Conservation (phyloP, 2,797 vertebrate genomes). For the Lindbergichthys nudifrons region DNA sequence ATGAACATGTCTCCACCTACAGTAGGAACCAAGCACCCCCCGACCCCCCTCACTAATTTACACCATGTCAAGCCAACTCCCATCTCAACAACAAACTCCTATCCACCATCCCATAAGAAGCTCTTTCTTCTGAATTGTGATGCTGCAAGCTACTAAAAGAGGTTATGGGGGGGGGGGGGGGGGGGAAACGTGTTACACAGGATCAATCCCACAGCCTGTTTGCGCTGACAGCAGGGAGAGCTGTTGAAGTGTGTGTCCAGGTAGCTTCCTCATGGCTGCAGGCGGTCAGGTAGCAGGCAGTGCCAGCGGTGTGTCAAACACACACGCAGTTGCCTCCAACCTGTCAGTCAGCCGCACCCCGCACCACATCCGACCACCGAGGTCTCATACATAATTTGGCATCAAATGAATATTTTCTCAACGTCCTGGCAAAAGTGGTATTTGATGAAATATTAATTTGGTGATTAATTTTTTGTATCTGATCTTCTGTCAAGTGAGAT, state of each 20-base stretch:
- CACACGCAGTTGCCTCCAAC: slow-evolving; percentile 64
- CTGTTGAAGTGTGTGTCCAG: slow-evolving; percentile 68
- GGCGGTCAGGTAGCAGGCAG: slow-evolving; percentile 72
- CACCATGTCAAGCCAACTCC: slow-evolving; percentile 79
- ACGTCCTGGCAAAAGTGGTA: slow-evolving; percentile 67
- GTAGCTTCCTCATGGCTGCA: slow-evolving; percentile 74
- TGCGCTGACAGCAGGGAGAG: slow-evolving; percentile 75
- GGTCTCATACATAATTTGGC: slow-evolving; percentile 80
- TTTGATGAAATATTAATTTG: slow-evolving; percentile 83
- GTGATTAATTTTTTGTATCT: slow-evolving; percentile 79
- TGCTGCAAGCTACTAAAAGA: slow-evolving; percentile 67
- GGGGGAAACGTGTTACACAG: slow-evolving; percentile 52
- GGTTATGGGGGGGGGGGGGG: slow-evolving; percentile 30
- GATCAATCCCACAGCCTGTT: slow-evolving; percentile 70
- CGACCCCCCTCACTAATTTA: slow-evolving; percentile 75
- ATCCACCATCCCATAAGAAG: slow-evolving; percentile 65
- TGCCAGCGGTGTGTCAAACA: slow-evolving; percentile 74
- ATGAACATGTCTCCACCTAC: slow-evolving; percentile 84
- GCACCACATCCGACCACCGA: slow-evolving; percentile 61
- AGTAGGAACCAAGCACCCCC: slow-evolving; percentile 47
- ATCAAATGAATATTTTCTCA: slow-evolving; percentile 79
- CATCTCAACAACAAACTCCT: slow-evolving; percentile 70
- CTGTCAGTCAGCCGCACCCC: slow-evolving; percentile 75
- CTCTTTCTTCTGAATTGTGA: slow-evolving; percentile 67
- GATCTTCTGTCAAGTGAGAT: slow-evolving; percentile 77